Conservation (phyloP, 2,113 vertebrate species). For the Cathartes aura region DNA sequence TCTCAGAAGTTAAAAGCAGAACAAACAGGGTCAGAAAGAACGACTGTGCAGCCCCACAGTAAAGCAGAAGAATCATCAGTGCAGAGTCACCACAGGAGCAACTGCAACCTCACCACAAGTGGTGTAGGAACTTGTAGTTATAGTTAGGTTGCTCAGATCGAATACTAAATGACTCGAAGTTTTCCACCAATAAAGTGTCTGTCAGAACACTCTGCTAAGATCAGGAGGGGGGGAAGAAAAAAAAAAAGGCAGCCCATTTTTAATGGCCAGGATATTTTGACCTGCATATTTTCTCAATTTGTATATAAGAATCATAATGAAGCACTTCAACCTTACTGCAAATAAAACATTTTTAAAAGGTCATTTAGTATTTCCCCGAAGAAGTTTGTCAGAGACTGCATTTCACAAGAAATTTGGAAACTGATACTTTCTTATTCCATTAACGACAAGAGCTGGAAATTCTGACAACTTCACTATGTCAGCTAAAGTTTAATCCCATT, state of each 20-base stretch:
- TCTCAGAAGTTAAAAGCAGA: not conserved
- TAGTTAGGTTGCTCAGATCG: not conserved
- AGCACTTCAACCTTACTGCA: not conserved
- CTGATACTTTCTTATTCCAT: not conserved
- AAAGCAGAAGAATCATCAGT: not conserved
- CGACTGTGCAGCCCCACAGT: not conserved
- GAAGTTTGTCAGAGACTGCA: not conserved
- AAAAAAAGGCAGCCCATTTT: not conserved
- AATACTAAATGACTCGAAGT: not conserved
- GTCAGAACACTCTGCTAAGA: not conserved
- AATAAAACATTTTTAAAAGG: not conserved
- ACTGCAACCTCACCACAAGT: not conserved
- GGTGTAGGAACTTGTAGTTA: not conserved
- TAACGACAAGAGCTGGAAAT: not conserved
- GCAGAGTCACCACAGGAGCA: not conserved
- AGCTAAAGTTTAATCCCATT: not conserved
- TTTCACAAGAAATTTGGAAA: not conserved
- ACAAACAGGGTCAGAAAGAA: not conserved
- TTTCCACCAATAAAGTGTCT: not conserved
- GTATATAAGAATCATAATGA: not conserved
- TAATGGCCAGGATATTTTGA: not conserved
- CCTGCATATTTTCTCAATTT: not conserved
- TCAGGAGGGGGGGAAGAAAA: accelerated
- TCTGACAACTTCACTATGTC: not conserved
- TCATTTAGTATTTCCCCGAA: not conserved